These are phyloP conservation scores for Nylanderia fulva DNA, from an alignment of 1,140 invertebrate genomes.

Conservation along the genomic window DNA sequence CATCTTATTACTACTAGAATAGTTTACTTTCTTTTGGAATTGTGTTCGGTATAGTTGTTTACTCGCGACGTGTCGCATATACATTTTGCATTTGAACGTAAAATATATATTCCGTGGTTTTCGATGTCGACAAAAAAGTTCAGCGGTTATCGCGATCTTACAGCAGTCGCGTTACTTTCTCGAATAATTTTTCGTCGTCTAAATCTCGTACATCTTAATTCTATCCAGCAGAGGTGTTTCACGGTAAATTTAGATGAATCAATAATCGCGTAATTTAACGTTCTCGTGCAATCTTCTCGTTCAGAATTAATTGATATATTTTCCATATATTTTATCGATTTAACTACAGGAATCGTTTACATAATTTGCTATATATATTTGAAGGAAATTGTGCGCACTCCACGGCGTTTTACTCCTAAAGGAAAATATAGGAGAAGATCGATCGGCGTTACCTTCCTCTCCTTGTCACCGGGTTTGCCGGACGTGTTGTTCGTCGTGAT, in stretches of 20 bases:
- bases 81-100: not conserved
- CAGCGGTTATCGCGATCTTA: not conserved
- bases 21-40: conserved; percentile 61
- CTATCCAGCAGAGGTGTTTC: not conserved
- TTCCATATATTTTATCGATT: too few relatives aligned
- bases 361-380: not conserved
- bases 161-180: not conserved
- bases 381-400: not conserved
- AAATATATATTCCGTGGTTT: not conserved
- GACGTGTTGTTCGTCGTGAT: conserved; percentile 83
- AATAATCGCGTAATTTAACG: not conserved
- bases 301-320: not conserved
- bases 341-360: not conserved
- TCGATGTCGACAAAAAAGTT: not conserved
- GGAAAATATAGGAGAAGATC: not conserved
- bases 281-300: not conserved
- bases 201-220: not conserved
- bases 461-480: conserved; percentile 84
- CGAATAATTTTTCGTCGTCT: not conserved
- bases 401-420: not conserved
- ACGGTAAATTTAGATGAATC: not conserved
- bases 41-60: conserved; percentile 74
- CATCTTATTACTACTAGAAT: conserved; percentile 73
- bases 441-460: conserved; percentile 83
- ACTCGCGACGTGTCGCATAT: too few relatives aligned